These are phyloP conservation scores for Kradibia gibbosae DNA, from an alignment of 1,140 invertebrate genomes.

Conservation along the genomic window DNA sequence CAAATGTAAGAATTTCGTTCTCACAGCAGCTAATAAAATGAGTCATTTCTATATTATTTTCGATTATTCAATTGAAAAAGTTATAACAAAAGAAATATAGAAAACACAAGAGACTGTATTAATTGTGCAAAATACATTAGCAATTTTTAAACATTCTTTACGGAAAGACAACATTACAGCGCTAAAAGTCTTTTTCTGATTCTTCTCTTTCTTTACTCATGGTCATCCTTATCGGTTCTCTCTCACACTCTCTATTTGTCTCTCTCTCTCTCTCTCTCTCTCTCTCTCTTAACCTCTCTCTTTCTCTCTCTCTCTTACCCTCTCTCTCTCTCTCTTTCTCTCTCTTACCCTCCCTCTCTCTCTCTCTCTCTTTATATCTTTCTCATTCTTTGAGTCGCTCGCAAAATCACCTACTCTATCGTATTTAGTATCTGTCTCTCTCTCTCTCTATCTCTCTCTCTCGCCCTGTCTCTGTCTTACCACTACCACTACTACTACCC, in stretches of 20 bases:
- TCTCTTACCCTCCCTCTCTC: not conserved
- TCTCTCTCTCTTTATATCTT: not conserved
- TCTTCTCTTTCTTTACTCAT: not conserved
- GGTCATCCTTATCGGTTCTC: not conserved
- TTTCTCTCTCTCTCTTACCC: not conserved
- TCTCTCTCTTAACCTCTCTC: not conserved
- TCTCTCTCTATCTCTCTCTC: not conserved
- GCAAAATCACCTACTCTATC: constrained; percentile 20
- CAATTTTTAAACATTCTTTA: not conserved
- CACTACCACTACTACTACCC: constrained; percentile 38
- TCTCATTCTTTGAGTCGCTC: not conserved
- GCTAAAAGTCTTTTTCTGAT: not conserved
- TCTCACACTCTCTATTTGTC: too few relatives aligned
- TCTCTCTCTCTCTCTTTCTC: not conserved
- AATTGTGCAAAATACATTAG: not conserved
- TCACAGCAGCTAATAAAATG: not conserved
- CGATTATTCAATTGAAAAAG: not conserved
- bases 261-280: not conserved
- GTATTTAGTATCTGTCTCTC: not conserved
- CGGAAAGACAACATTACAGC: not conserved
- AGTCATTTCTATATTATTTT: not conserved
- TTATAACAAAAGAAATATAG: not conserved
- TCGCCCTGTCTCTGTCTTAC: not conserved
- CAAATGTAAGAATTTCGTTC: not conserved
- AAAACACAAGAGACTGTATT: not conserved